Base-by-base conservation (phyloP, 2,113 vertebrate species). In the Carassius gibelio region DNA sequence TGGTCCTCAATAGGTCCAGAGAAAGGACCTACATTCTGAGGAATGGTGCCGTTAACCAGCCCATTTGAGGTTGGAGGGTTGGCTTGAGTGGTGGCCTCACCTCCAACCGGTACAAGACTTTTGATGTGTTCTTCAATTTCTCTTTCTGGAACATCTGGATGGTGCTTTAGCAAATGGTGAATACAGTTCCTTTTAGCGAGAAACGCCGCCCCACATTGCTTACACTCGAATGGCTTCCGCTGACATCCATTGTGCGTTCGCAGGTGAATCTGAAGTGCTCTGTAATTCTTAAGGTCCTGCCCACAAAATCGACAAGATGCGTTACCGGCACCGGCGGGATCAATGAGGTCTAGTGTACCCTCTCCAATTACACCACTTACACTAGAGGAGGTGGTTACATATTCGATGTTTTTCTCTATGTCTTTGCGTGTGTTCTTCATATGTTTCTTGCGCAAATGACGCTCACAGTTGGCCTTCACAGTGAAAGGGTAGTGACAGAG, bases 401-500 rank as follows among this genome's bases (percentile, higher is more conserved):
- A 98, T 48, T 99, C 97, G 0, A 99, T 99, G 91, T 98, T 97
- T 86, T 96, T 99, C 92, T 99, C 98, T 0, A 99, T 99, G 83
- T 99, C 98, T 90, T 99, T 99, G 75, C 98, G 93, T 0, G 96
- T 97, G 11, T 95, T 96, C 91, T 99, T 99, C 91, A 95, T 95
- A 92, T 99, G 98, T 90, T 99, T 99, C 93, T 99, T 99, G 59
- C 97, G 94, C 87, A 99, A 94, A 91, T 99, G 98, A 85, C 98
- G 96, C 93, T 99, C 98, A 0, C 98, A 99, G 91, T 99, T 99
- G 89, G 98, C 98, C 89, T 99, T 99, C 90, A 99, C 97, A 0
- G 98, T 99, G 94, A 99, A 99, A 0, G 98, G 97, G 87, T 99
- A 99, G 89, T 97, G 97, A 91, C 98, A 99, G 90, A 99, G 96